Evolutionary conservation across 1,140 invertebrate species (phyloP).

Genomic region (Asbolus verrucosus): DNA sequence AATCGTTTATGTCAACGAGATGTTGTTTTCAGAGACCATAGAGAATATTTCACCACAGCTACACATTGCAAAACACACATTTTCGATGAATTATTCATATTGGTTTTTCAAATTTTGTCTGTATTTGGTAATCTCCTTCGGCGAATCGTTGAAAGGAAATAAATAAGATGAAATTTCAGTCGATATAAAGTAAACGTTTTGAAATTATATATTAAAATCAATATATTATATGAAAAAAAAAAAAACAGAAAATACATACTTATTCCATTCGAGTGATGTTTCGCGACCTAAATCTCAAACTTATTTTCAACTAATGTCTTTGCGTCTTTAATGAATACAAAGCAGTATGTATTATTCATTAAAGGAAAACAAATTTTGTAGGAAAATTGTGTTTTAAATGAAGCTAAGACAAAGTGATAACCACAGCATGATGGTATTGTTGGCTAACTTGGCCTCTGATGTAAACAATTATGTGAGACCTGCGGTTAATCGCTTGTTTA

Average conservation of each 20-base stretch:
- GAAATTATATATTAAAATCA: slow-evolving; percentile 11
- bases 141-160: neutral
- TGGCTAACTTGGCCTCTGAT: neutral
- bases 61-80: neutral
- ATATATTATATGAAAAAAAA: too few species aligned
- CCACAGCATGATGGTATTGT: too few species aligned
- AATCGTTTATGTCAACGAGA: slow-evolving; percentile 21
- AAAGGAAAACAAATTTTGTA: too few species aligned
- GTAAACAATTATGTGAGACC: neutral
- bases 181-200: slow-evolving; percentile 9
- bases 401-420: too few species aligned
- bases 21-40: slow-evolving; percentile 13
- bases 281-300: too few species aligned
- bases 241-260: neutral
- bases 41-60: slow-evolving; percentile 6
- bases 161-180: neutral
- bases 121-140: neutral
- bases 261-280: neutral
- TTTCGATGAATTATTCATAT: slow-evolving; percentile 17
- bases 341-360: too few species aligned
- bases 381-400: too few species aligned
- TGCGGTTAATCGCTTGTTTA: slow-evolving; percentile 14
- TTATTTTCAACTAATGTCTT: too few species aligned
- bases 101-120: neutral
- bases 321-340: too few species aligned